phyloP scores from a whole-genome alignment of 2,113 vertebrate species.

The Paradoxurus hermaphroditus region DNA sequence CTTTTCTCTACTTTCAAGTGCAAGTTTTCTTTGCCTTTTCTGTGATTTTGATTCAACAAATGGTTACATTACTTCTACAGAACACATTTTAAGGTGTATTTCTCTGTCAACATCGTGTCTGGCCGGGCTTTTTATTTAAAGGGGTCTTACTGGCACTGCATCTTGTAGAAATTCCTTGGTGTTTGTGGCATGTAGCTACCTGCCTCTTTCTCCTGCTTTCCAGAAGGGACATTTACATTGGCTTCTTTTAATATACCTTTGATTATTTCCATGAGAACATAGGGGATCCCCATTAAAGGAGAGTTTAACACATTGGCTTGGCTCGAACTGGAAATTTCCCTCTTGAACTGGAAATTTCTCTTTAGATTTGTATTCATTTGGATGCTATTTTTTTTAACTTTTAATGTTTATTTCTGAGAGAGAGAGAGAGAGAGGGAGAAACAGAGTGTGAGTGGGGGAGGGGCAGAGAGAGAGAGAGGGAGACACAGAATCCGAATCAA shows the following conservation, averaged over 20 bases:
- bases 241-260: background rate
- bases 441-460: too few relatives aligned
- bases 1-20: background rate
- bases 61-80: background rate
- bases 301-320: background rate
- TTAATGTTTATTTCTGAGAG: too few relatives aligned
- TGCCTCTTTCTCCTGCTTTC: background rate
- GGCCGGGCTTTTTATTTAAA: background rate
- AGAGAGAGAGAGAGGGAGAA: too few relatives aligned
- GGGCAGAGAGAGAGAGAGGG: too few relatives aligned
- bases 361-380: conserved; percentile 3
- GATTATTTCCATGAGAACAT: background rate
- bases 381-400: background rate
- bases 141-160: background rate
- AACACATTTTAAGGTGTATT: background rate
- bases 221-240: background rate
- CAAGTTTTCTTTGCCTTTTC: background rate
- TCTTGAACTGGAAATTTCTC: background rate
- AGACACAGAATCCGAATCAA: too few relatives aligned
- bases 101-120: background rate
- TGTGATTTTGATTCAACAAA: background rate
- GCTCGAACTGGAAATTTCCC: background rate
- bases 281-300: background rate
- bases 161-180: background rate
- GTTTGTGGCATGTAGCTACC: background rate